These are phyloP conservation scores for Venustoraphidia nigricollis DNA, from an alignment of 2,888 invertebrate genomes.

Conservation along the genomic window DNA sequence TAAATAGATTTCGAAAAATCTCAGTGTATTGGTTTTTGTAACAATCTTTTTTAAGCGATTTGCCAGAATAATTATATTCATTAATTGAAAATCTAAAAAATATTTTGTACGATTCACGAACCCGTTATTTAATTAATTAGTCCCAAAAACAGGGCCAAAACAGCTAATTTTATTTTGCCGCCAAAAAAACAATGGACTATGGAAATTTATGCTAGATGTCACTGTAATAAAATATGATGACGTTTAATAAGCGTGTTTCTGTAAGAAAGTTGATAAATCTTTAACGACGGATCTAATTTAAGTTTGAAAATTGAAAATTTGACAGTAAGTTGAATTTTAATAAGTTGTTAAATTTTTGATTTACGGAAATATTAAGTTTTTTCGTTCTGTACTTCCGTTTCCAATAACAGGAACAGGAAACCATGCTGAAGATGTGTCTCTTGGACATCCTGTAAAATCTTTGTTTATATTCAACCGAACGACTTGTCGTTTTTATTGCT, in stretches of 20 bases:
- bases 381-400: slow-evolving; percentile 25
- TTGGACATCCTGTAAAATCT: slow-evolving; percentile 11
- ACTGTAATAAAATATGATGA: slow-evolving; percentile 11
- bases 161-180: slow-evolving; percentile 2
- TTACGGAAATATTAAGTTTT: slow-evolving; percentile 16
- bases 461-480: no score
- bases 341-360: slow-evolving; percentile 9
- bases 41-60: no score
- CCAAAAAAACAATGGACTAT: background rate
- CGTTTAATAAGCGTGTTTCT: slow-evolving; percentile 12
- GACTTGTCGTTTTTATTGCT: no score
- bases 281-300: no score
- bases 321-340: slow-evolving; percentile 8
- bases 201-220: slow-evolving; percentile 5
- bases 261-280: slow-evolving; percentile 4
- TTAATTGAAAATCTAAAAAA: no score
- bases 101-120: no score
- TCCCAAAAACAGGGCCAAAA: background rate
- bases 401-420: slow-evolving; percentile 45
- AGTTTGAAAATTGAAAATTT: background rate
- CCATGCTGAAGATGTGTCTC: slow-evolving; percentile 31
- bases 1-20: no score
- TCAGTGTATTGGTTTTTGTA: no score
- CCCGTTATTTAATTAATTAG: no score
- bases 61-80: no score